Conservation (phyloP, 2,113 vertebrate genomes). For the Alligator mississippiensis region DNA sequence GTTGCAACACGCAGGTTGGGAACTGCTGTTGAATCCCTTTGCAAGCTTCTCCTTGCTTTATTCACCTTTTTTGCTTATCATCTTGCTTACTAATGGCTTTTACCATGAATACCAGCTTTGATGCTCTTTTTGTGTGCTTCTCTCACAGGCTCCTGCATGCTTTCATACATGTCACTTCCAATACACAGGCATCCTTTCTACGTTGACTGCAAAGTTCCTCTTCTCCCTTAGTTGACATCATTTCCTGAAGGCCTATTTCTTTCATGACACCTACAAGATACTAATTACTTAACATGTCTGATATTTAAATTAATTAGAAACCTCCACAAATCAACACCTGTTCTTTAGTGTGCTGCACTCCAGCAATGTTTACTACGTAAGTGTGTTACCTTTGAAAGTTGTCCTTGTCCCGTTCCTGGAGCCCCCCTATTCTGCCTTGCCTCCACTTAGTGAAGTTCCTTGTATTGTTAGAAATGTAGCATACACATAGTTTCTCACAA, state of each 20-base stretch:
- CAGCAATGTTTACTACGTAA: background rate
- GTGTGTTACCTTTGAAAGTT: background rate
- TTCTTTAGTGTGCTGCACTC: background rate
- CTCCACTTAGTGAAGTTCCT: background rate
- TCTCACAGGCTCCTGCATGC: background rate
- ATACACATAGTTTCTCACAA: too few species aligned
- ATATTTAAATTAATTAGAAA: slow-evolving; percentile 12
- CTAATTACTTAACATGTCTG: background rate
- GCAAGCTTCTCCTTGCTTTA: background rate
- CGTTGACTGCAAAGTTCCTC: background rate
- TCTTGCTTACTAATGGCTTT: background rate
- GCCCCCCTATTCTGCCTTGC: accelerated
- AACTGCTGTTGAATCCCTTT: too few species aligned
- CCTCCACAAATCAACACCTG: background rate
- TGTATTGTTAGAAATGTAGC: background rate
- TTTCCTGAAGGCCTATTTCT: background rate
- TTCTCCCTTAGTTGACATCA: accelerated
- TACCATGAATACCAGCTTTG: background rate
- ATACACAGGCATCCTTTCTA: background rate
- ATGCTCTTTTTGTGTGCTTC: background rate
- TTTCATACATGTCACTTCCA: background rate
- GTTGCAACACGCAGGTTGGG: too few species aligned
- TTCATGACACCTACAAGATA: background rate
- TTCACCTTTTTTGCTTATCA: background rate
- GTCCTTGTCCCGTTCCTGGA: background rate